Evolutionary conservation across 2,797 vertebrate genomes (phyloP).

Genomic region (Enteromius fasciolatus): DNA sequence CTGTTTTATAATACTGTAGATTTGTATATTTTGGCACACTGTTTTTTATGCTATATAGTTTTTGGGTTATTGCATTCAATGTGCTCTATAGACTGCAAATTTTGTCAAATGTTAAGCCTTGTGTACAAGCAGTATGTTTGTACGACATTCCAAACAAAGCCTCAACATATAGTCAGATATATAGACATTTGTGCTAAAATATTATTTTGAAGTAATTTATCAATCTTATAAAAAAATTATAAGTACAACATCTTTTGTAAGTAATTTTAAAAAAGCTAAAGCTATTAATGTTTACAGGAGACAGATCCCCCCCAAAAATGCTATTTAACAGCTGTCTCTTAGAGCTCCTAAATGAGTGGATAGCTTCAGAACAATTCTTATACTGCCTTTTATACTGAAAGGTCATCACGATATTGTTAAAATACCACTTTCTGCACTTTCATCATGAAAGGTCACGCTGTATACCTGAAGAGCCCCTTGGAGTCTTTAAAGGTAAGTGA

Average conservation of each 20-base stretch:
- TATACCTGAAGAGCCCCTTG: conserved; percentile 76
- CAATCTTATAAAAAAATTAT: too few species aligned
- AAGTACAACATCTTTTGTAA: neutral
- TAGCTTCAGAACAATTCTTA: conserved; percentile 69
- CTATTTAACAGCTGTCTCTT: neutral
- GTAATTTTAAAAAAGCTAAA: neutral
- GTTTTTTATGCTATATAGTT: too few species aligned
- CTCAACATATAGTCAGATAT: neutral
- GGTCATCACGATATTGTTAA: conserved; percentile 82
- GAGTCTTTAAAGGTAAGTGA: conserved; percentile 71
- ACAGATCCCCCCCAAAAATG: conserved; percentile 4
- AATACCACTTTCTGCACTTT: conserved; percentile 79
- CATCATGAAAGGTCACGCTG: conserved; percentile 82
- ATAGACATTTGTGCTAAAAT: neutral
- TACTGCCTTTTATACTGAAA: conserved; percentile 78
- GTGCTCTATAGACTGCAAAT: neutral
- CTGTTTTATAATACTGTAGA: too few species aligned
- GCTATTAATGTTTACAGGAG: neutral
- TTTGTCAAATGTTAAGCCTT: neutral
- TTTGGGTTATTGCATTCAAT: too few species aligned
- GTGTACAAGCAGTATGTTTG: neutral
- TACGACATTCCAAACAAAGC: neutral
- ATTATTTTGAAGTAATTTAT: neutral
- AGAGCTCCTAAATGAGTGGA: conserved; percentile 19
- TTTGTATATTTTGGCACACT: too few species aligned